phyloP scores from a whole-genome alignment of 1,140 invertebrate species.

The Brachionus angularis region DNA sequence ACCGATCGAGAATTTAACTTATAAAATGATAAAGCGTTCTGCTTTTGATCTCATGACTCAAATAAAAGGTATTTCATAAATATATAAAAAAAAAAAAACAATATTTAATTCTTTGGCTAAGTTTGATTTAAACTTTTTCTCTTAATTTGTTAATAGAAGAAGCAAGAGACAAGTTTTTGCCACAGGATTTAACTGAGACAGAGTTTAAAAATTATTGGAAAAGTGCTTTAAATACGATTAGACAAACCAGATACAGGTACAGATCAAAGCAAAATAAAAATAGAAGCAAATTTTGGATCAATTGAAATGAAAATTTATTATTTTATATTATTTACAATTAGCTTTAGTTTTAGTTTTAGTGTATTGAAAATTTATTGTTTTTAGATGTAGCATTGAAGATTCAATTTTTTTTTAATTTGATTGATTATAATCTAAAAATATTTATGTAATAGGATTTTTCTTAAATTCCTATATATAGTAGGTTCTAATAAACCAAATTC shows the following conservation, averaged over 20 bases:
- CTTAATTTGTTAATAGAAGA: slow-evolving; percentile 4
- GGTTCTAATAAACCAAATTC: slow-evolving; percentile 36
- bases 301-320: too few relatives aligned
- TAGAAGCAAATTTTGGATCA: too few relatives aligned
- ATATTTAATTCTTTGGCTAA: too few relatives aligned
- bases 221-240: slow-evolving; percentile 27
- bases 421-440: slow-evolving; percentile 22
- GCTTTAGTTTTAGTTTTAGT: too few relatives aligned
- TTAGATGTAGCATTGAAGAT: too few relatives aligned
- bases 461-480: slow-evolving; percentile 27
- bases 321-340: too few relatives aligned
- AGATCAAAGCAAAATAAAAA: slow-evolving; percentile 20
- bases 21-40: slow-evolving; percentile 32
- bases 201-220: slow-evolving; percentile 40
- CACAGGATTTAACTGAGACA: slow-evolving; percentile 1
- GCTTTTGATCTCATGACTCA: slow-evolving; percentile 15
- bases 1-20: slow-evolving; percentile 33
- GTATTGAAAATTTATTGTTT: too few relatives aligned
- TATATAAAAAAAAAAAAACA: too few relatives aligned
- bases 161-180: slow-evolving; percentile 24
- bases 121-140: not conserved
- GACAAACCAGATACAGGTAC: slow-evolving; percentile 26
- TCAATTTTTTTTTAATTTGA: too few relatives aligned
- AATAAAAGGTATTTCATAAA: slow-evolving; percentile 25
- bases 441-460: slow-evolving; percentile 34